Conservation (phyloP, 2,797 vertebrate species). For the Chiloscyllium punctatum region DNA sequence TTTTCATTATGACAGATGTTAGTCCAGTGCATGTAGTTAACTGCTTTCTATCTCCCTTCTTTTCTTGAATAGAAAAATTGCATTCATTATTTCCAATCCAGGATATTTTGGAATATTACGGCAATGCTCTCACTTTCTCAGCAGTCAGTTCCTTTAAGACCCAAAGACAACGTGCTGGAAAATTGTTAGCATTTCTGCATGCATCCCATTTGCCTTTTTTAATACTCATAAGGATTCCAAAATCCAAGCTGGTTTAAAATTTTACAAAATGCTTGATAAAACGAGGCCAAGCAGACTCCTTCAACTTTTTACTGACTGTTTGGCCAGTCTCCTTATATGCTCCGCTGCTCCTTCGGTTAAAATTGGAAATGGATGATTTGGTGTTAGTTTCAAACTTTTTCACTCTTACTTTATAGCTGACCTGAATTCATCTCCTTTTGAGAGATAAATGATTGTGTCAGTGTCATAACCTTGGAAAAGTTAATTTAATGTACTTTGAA, state of each 20-base stretch:
- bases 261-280: not conserved
- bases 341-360: not conserved
- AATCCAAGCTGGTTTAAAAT: not conserved
- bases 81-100: no score
- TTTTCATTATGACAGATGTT: no score
- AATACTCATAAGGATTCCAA: not conserved
- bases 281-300: not conserved
- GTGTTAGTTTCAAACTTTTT: not conserved
- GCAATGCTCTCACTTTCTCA: no score
- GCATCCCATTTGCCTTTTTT: no score
- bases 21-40: no score
- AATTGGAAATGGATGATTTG: not conserved
- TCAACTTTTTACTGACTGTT: not conserved
- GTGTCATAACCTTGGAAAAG: not conserved
- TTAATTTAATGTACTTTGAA: constrained; percentile 1
- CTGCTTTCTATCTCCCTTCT: no score
- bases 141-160: no score
- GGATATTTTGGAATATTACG: no score
- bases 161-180: no score
- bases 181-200: no score
- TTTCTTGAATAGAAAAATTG: no score
- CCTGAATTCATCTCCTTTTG: not conserved
- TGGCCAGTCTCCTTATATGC: not conserved
- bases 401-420: not conserved
- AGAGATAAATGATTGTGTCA: not conserved